Evolutionary conservation across 2,113 vertebrate species (phyloP).

Genomic region (Ceuthmochares aereus): DNA sequence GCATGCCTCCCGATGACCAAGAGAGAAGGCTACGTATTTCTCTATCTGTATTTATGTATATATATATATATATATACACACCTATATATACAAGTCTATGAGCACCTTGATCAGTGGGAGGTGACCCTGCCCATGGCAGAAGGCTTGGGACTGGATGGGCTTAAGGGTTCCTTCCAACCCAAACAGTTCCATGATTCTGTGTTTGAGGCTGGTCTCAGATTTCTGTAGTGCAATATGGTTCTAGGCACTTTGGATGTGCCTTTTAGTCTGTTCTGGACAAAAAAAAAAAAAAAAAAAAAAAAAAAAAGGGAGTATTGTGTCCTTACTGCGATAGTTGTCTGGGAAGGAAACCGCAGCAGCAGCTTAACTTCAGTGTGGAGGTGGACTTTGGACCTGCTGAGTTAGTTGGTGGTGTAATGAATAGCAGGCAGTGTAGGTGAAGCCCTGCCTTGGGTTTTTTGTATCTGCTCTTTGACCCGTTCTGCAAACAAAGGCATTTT

Average conservation of each 20-base stretch:
- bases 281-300: not conserved
- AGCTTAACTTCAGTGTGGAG: not conserved
- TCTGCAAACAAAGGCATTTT: not conserved
- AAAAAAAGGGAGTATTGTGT: not conserved
- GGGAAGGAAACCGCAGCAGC: not conserved
- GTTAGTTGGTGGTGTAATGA: not conserved
- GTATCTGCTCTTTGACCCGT: slow-evolving; percentile 7
- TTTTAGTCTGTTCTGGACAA: not conserved
- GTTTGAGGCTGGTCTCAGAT: not conserved
- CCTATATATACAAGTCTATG: no score
- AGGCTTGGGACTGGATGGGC: no score
- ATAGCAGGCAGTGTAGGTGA: not conserved
- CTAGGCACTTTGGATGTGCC: rapidly evolving
- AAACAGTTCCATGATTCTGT: no score
- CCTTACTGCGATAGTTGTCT: rapidly evolving
- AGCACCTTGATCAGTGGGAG: no score
- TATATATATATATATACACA: no score
- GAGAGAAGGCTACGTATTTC: not conserved
- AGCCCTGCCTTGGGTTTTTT: not conserved
- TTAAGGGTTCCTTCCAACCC: no score
- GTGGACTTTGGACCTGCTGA: not conserved
- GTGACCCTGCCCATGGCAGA: no score
- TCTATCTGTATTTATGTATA: not conserved
- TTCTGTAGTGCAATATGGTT: not conserved
- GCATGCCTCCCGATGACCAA: not conserved